Conservation (phyloP, 2,888 invertebrate genomes). For the Troglohyphantes excavatus region DNA sequence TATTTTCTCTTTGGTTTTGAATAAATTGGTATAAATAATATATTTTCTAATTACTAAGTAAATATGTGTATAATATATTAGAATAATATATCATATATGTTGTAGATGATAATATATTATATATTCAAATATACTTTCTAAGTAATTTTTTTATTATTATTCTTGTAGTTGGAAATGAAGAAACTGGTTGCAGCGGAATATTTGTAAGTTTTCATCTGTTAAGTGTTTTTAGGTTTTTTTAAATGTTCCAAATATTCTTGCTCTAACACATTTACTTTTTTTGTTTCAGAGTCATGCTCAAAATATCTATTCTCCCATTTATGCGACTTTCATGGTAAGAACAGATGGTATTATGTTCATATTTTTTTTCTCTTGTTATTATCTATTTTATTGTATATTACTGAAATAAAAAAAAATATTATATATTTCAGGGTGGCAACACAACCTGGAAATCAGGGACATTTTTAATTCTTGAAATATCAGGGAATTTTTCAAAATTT, state of each 20-base stretch:
- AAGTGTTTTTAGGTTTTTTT: background rate
- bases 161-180: conserved; percentile 82
- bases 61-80: too few species aligned
- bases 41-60: too few species aligned
- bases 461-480: too few species aligned
- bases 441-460: too few species aligned
- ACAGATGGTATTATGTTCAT: background rate
- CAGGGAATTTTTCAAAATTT: too few species aligned
- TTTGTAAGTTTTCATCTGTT: conserved; percentile 82
- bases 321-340: conserved; percentile 64
- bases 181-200: conserved; percentile 82
- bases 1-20: too few species aligned
- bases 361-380: background rate
- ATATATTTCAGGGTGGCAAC: too few species aligned
- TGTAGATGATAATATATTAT: too few species aligned
- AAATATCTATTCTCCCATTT: conserved; percentile 66
- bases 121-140: background rate
- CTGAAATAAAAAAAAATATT: too few species aligned
- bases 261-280: conserved; percentile 2
- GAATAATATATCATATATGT: too few species aligned
- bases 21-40: too few species aligned
- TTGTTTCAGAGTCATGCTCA: conserved; percentile 63
- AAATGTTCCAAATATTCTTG: background rate
- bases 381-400: too few species aligned
- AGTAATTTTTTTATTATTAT: conserved; percentile 6